Conservation (phyloP, 2,888 invertebrate genomes). For the Andrena minutula region DNA sequence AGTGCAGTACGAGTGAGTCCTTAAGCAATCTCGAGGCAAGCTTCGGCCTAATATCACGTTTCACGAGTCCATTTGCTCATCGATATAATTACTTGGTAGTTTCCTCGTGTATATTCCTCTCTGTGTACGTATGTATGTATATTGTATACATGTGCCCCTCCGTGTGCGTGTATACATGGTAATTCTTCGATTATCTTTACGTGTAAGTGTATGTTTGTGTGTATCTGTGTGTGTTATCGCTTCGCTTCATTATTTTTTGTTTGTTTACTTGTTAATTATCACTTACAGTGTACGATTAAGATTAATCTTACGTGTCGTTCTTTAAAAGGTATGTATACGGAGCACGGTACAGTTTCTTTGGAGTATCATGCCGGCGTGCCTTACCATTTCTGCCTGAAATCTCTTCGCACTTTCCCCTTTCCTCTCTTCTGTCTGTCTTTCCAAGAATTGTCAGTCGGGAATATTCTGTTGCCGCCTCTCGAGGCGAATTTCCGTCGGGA, state of each 20-base stretch:
- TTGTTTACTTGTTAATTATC: slow-evolving; percentile 73
- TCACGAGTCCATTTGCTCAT: slow-evolving; percentile 84
- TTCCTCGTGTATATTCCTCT: slow-evolving; percentile 33
- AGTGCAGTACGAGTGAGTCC: slow-evolving; percentile 85
- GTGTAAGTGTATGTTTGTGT: slow-evolving; percentile 43
- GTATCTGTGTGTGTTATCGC: slow-evolving; percentile 42
- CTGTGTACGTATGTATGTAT: slow-evolving; percentile 21
- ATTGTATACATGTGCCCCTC: slow-evolving; percentile 17
- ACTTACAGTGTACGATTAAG: slow-evolving; percentile 81
- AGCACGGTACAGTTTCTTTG: slow-evolving; percentile 83
- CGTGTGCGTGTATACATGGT: slow-evolving; percentile 51
- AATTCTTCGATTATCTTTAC: slow-evolving; percentile 65
- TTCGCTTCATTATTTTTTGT: slow-evolving; percentile 67
- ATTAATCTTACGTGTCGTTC: slow-evolving; percentile 75
- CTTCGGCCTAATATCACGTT: slow-evolving; percentile 85
- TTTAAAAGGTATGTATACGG: slow-evolving; percentile 79
- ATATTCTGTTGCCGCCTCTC: slow-evolving; percentile 29
- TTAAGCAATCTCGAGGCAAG: slow-evolving; percentile 85
- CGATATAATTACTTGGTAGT: slow-evolving; percentile 74
- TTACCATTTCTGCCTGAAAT: slow-evolving; percentile 2
- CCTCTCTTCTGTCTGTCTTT: slow-evolving; percentile 10
- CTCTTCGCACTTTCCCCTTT: neutral
- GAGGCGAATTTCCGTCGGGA: neutral
- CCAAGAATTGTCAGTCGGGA: slow-evolving; percentile 44
- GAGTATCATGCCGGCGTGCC: slow-evolving; percentile 74